Percentiles rank a stretch among this genome's conserved stretches.
Conservation (phyloP, 2,113 vertebrate species). For the Seriola aureovittata region DNA sequence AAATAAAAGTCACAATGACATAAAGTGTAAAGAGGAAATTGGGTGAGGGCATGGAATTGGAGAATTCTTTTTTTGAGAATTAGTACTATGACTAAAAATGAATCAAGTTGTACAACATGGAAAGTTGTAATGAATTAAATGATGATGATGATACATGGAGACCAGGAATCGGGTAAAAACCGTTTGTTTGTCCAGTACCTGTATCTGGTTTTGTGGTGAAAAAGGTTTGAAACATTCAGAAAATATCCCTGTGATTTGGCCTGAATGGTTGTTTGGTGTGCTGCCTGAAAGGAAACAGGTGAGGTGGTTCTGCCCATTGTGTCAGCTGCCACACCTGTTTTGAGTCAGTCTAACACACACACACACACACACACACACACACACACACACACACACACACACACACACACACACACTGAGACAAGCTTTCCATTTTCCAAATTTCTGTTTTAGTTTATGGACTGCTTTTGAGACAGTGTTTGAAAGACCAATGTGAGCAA, state of each 20-base stretch:
- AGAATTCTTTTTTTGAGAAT: not conserved
- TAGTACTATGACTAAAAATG: not conserved
- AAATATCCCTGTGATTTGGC: not conserved
- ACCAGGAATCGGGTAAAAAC: not conserved
- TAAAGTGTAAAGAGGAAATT: too few species aligned
- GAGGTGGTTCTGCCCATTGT: not conserved
- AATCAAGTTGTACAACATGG: not conserved
- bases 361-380: not conserved
- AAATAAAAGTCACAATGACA: too few species aligned
- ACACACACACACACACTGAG: not conserved
- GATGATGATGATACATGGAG: not conserved
- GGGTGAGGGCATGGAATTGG: too few species aligned
- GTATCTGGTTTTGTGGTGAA: too few species aligned
- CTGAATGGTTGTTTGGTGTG: not conserved
- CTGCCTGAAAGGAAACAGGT: not conserved
- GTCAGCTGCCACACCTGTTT: conserved; percentile 24
- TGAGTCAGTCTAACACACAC: not conserved
- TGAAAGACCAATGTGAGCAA: not conserved
- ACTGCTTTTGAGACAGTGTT: not conserved
- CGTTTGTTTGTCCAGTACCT: too few species aligned
- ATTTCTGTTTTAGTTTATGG: not conserved
- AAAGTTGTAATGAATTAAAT: not conserved
- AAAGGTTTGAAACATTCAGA: too few species aligned
- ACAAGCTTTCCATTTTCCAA: conserved; percentile 3
- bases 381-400: too few species aligned